Base-by-base conservation (phyloP, 2,797 vertebrate genomes). In the Enteromius treurensis region DNA sequence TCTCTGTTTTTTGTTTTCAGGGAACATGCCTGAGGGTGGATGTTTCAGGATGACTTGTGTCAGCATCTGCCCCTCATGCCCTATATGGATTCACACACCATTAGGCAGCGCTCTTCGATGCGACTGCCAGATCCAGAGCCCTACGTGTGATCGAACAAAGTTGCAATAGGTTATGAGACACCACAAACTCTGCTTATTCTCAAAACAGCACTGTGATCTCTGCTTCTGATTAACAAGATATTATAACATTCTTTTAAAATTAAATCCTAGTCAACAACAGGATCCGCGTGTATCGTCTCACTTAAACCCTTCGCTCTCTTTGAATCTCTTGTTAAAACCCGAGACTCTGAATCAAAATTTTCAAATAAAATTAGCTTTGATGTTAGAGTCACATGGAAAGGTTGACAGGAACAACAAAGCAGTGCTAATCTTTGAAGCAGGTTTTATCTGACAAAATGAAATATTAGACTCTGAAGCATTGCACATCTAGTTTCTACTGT, bases 31-130 rank as follows among this genome's bases (percentile, higher is more conserved):
- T 8, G 77, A 67, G 40, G 77, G 62, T 60, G 62, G 32, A 65
- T 47, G 32, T 80, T 42, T 76, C 71, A 34, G 62, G 51, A 75
- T 51, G 69, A 53, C 69, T 75, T 81, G 77, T 77, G 64, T 65
- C 40, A 68, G 47, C 77, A 74, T 2, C 53, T 77, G 78, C 51
- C 42, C 42, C 53, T 42, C 51, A 32, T 75, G 69, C 58, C 79
- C 84, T 82, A 68, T 81, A 82, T 32, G 51, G 82, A 26, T 78
- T 82, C 82, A 84, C 76, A 78, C 70, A 62, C 76, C 85, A 78
- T 68, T 60, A 60, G 15, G 40, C 65, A 81, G 79, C 82, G 40
- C 80, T 85, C 77, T 79, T 60, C 40, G 69, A 55, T 60, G 77
- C 62, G 49, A 49, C 67, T 79, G 77, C 77, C 78, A 47, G 64